These are phyloP conservation scores for Erannis defoliaria DNA, from an alignment of 2,888 invertebrate species.

Conservation along the genomic window DNA sequence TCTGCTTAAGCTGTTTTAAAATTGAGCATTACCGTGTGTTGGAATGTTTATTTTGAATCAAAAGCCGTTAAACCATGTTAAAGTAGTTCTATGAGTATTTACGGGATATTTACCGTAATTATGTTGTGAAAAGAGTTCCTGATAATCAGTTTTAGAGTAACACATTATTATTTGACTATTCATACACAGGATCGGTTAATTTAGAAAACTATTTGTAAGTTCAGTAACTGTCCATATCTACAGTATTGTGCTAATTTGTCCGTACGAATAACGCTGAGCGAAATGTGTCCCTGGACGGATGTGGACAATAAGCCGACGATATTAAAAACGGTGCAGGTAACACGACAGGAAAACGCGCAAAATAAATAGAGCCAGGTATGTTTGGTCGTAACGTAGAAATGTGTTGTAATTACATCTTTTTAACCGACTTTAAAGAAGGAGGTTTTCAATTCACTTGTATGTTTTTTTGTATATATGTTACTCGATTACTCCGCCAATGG, in stretches of 20 bases:
- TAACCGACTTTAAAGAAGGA: no score
- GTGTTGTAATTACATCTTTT: background rate
- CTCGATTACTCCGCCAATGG: no score
- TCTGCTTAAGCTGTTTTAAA: no score
- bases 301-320: slow-evolving; percentile 47
- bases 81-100: no score
- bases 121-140: no score
- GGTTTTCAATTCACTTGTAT: no score
- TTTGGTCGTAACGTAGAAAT: background rate
- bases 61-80: no score
- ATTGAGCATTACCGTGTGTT: no score
- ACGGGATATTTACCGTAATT: no score
- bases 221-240: slow-evolving; percentile 1
- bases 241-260: slow-evolving; percentile 49
- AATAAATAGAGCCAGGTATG: background rate
- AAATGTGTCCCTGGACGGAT: slow-evolving; percentile 42
- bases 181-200: background rate
- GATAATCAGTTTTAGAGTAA: background rate
- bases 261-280: slow-evolving; percentile 43
- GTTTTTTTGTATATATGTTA: no score
- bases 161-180: no score
- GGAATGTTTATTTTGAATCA: no score
- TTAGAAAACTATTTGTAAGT: background rate
- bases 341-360: slow-evolving; percentile 3
- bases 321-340: slow-evolving; percentile 47